Evolutionary conservation across 1,140 invertebrate genomes (phyloP).

Genomic region (Nasonia giraulti): DNA sequence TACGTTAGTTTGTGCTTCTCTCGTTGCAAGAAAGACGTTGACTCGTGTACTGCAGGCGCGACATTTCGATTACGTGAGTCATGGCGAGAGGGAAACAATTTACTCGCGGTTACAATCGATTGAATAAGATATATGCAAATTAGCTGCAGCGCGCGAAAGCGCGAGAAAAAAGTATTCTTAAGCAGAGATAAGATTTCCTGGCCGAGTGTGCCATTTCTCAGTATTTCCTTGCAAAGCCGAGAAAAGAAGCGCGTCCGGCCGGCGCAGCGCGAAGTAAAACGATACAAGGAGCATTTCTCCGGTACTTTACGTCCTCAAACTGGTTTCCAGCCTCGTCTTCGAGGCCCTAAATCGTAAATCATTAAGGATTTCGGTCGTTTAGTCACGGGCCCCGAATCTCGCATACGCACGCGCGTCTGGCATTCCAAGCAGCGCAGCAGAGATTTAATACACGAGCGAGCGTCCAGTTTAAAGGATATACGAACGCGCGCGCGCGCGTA

Average conservation of each 20-base stretch:
- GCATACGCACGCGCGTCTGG: not conserved
- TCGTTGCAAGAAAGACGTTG: too few relatives aligned
- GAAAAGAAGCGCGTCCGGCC: not conserved
- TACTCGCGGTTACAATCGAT: too few relatives aligned
- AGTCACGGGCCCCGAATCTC: not conserved
- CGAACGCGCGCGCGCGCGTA: not conserved
- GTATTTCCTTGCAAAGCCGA: slow-evolving; percentile 20
- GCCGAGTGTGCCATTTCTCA: not conserved
- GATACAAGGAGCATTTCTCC: not conserved
- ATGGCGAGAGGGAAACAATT: too few relatives aligned
- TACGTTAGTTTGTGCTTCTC: not conserved
- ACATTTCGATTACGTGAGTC: too few relatives aligned
- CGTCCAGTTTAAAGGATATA: not conserved
- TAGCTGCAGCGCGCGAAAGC: not conserved
- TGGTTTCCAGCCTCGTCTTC: not conserved
- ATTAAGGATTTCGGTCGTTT: slow-evolving; percentile 14
- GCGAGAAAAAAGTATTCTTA: not conserved
- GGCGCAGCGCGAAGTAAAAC: too few relatives aligned
- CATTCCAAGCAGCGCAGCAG: not conserved
- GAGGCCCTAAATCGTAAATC: slow-evolving; percentile 28
- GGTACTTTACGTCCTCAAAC: not conserved
- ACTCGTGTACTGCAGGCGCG: too few relatives aligned
- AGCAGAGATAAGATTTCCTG: not conserved
- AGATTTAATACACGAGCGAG: not conserved
- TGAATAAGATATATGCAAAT: not conserved